These are phyloP conservation scores for Nesogale talazaci DNA, from an alignment of 2,113 vertebrate genomes.

Conservation along the genomic window DNA sequence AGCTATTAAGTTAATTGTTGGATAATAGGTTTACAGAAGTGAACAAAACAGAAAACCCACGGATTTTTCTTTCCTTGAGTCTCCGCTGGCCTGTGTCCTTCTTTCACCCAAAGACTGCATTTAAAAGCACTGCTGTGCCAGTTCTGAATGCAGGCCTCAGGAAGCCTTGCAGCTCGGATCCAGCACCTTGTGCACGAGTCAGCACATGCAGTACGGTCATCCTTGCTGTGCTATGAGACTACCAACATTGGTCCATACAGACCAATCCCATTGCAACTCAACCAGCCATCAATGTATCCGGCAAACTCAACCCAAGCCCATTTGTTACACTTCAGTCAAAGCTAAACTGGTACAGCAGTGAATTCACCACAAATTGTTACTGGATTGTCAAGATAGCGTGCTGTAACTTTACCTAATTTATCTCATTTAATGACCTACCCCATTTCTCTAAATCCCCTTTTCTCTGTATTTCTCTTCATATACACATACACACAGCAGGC, in stretches of 20 bases:
- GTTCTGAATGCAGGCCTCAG: too few relatives aligned
- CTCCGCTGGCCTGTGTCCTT: not conserved
- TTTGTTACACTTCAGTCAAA: not conserved
- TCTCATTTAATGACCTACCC: not conserved
- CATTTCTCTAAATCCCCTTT: not conserved
- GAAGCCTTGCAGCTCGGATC: too few relatives aligned
- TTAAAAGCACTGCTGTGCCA: too few relatives aligned
- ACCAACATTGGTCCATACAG: not conserved
- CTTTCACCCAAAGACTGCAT: not conserved
- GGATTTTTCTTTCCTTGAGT: not conserved
- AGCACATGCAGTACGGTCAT: not conserved
- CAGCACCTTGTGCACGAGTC: not conserved
- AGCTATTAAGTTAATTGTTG: not conserved
- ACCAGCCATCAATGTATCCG: accelerated
- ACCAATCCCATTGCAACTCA: not conserved
- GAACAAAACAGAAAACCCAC: not conserved
- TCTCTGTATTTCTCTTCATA: not conserved
- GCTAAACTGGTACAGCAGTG: not conserved
- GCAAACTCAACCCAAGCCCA: not conserved
- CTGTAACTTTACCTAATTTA: not conserved
- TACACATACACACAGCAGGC: not conserved
- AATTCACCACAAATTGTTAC: not conserved
- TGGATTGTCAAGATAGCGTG: not conserved
- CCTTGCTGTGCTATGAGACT: not conserved
- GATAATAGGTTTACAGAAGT: not conserved